These are phyloP conservation scores for Phyto melanocephala DNA, from an alignment of 2,888 invertebrate genomes.

Conservation along the genomic window DNA sequence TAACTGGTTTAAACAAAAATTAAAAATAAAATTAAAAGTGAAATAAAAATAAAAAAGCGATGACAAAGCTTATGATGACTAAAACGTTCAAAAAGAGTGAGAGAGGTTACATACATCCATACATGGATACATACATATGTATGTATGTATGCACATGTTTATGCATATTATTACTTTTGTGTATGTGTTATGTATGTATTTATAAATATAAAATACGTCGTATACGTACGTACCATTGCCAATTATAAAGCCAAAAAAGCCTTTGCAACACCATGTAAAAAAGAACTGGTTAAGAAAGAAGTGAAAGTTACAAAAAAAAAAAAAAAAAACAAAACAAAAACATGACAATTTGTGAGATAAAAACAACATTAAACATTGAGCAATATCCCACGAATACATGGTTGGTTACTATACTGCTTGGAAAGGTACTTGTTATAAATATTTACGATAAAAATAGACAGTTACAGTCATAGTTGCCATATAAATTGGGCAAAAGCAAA, in stretches of 20 bases:
- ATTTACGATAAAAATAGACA: too few relatives aligned
- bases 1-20: conserved; percentile 21
- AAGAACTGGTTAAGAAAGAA: conserved; percentile 55
- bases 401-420: background rate
- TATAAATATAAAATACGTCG: background rate
- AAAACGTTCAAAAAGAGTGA: background rate
- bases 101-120: background rate
- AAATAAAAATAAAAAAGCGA: background rate
- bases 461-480: too few relatives aligned
- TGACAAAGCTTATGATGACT: conserved; percentile 29
- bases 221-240: background rate
- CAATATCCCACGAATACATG: background rate
- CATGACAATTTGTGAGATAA: conserved; percentile 12
- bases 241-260: conserved; percentile 43
- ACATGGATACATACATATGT: background rate
- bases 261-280: conserved; percentile 32
- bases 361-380: background rate
- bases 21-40: background rate
- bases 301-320: conserved; percentile 45
- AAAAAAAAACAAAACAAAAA: conserved; percentile 8
- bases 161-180: too few relatives aligned
- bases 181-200: background rate
- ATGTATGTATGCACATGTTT: background rate
- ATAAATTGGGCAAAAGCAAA: too few relatives aligned
- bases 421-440: too few relatives aligned